Base-by-base conservation (phyloP, 2,888 invertebrate genomes). In the Diarsia dahlii region DNA sequence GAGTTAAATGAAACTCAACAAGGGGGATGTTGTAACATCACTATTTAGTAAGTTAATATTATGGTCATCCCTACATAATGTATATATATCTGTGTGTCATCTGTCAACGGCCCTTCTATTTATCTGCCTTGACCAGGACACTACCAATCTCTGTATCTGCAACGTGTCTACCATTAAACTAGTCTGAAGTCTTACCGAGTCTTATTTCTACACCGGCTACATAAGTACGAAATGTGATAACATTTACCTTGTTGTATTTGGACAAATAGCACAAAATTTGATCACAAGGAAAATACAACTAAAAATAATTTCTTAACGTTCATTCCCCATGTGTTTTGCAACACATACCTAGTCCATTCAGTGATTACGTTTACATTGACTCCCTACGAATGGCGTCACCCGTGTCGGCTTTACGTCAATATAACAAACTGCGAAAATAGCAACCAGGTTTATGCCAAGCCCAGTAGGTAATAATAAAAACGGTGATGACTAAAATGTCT, bases 371-470 rank as follows among this genome's bases (percentile, higher is more conserved):
- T 74, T 54, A 64, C 54, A 62, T 72, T 71, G 66, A 66, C 71
- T 70, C 66, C 58, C 28, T 63, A 62, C 60, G 50, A 10, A 76
- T 84, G 71, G 63, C 73, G 84, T 81, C 81, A 80, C 20, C 56
- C 56, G 50, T 52, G 23, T 71, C 46, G 64, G 56, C 12, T 76
- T 72, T 76, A 58, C 73, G 68, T 80, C 76, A 80, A 58, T 62
- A 64, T 54, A 64, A 73, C 48, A 62, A 60, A 73, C 66, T 62
- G 60, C 58, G 60, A 76, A 85, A 86, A 85, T 84, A 86, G 73
- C 62, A 62, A 68, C 64, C 56, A 60, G 58, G 71, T 72, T 72
- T 78, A n/a, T 56, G 71, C 50, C 56, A 58, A 74, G 56, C 63
- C 60, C 65, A 39, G 60, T 46, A 48, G n/a, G n/a, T n/a, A n/a